Percentiles rank a stretch among this genome's conserved stretches.
phyloP scores from a whole-genome alignment of 2,113 vertebrate species.

The Dromiciops gliroides region DNA sequence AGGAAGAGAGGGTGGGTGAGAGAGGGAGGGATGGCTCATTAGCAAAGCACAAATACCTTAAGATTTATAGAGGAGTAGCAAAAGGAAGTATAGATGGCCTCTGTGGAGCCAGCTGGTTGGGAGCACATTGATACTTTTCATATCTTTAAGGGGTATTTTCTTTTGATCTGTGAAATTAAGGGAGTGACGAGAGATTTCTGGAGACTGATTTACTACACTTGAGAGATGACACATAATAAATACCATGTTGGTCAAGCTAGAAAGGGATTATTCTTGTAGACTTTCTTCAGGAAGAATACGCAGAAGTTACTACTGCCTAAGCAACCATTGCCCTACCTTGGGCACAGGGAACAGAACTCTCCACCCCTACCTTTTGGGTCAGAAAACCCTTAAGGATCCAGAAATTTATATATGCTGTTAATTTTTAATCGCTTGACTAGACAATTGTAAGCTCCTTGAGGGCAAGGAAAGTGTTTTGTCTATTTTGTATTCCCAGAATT shows the following conservation, averaged over 20 bases:
- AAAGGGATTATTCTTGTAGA: neutral
- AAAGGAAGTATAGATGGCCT: neutral
- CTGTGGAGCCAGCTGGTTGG: neutral
- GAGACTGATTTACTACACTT: neutral
- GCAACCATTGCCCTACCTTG: neutral
- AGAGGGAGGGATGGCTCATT: neutral
- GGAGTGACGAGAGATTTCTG: neutral
- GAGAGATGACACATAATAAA: neutral
- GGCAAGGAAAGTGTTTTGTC: too few species aligned
- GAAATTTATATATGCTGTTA: neutral
- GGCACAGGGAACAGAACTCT: neutral
- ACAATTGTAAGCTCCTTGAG: too few species aligned
- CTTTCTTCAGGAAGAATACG: neutral
- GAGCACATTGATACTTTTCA: neutral
- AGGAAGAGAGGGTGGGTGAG: too few species aligned
- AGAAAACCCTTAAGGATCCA: neutral
- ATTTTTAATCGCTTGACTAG: neutral
- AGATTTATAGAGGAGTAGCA: neutral
- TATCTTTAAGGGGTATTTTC: neutral
- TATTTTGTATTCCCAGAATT: too few species aligned
- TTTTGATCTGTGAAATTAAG: neutral
- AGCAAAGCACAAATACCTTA: neutral
- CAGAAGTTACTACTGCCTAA: neutral
- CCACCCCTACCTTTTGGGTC: neutral
- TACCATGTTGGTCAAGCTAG: neutral